Base-by-base conservation (phyloP, 2,113 vertebrate genomes). In the Clarias magur region DNA sequence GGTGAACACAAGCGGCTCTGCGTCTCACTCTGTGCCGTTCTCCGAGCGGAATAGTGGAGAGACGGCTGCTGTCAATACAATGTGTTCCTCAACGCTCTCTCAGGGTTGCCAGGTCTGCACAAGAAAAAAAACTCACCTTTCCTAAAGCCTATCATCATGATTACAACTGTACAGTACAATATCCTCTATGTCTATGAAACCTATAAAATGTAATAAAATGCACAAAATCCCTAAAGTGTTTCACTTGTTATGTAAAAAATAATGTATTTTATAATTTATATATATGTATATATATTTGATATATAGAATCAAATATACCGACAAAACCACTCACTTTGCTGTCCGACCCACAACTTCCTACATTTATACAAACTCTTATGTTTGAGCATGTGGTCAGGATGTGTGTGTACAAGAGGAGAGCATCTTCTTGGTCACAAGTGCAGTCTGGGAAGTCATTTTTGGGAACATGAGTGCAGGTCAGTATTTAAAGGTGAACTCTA, bases 21-120 rank as follows among this genome's bases (percentile, higher is more conserved):
- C 21, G 42, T 19, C 62, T 88, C 85, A 1, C 11, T 25, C 19
- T 54, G 68, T 70, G 3, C 48, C 57, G 62, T 57, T 23, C 83
- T 85, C 68, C 72, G 72, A 86, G 30, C 59, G 30, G 19, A 88
- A 70, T 12, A 72, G 82, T 67, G 48, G 48, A 88, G 81, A 65
- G 88, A 89, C 88, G 48, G 65, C 85, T 76, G 89, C 91, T 89
- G 91, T 90, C 90, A 84, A 85, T 85, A 90, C 79, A 89, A 90
- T 85, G 1, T 82, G 86, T 84, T 91, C 86, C 13, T 80, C 84
- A 80, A 93, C 90, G 60, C 42, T 56, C 42, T 78, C 17, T 59
- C 56, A 5, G 19, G 79, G 79, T 80, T 80, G 79, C 79, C 79
- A 80, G 56, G 27, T 80, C 30, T 80, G 19, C 19, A 48, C 6